Percentiles rank a stretch among this genome's conserved stretches.
Conservation (phyloP, 2,113 vertebrate species). For the Petrocephalus zakoni region DNA sequence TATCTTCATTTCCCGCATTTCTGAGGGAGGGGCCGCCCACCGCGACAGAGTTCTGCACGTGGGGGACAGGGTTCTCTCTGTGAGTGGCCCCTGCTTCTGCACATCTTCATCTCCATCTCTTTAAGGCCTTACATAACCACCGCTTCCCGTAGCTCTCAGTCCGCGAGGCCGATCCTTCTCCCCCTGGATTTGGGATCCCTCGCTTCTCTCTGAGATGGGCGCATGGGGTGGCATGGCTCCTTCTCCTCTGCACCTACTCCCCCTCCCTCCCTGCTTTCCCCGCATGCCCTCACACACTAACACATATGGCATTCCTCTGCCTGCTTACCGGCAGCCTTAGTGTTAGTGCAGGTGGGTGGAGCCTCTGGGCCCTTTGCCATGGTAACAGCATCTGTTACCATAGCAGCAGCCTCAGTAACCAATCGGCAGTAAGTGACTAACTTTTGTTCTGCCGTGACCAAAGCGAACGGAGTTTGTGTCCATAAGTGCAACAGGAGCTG, state of each 20-base stretch:
- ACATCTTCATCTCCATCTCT: not conserved
- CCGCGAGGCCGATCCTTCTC: not conserved
- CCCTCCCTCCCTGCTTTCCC: conserved; percentile 18
- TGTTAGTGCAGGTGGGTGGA: conserved; percentile 49
- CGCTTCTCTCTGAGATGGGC: not conserved
- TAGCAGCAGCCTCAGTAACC: conserved; percentile 39
- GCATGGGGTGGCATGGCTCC: not conserved
- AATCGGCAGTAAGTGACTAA: conserved; percentile 73
- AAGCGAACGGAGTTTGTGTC: conserved; percentile 16
- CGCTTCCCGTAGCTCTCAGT: not conserved
- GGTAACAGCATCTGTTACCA: conserved; percentile 48
- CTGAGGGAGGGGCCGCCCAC: conserved; percentile 86
- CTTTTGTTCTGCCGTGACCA: conserved; percentile 63
- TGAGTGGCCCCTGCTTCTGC: conserved; percentile 62
- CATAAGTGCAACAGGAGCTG: conserved; percentile 7
- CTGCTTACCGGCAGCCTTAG: conserved; percentile 50
- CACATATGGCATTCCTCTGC: conserved; percentile 35
- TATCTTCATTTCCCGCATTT: conserved; percentile 93
- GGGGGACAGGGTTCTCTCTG: conserved; percentile 86
- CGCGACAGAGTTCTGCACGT: conserved; percentile 79
- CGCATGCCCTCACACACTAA: conserved; percentile 50
- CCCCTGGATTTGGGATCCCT: not conserved
- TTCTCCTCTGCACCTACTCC: not conserved
- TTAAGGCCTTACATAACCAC: not conserved
- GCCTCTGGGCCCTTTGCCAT: conserved; percentile 46